Conservation (phyloP, 2,797 vertebrate genomes). For the Melopsittacus undulatus region DNA sequence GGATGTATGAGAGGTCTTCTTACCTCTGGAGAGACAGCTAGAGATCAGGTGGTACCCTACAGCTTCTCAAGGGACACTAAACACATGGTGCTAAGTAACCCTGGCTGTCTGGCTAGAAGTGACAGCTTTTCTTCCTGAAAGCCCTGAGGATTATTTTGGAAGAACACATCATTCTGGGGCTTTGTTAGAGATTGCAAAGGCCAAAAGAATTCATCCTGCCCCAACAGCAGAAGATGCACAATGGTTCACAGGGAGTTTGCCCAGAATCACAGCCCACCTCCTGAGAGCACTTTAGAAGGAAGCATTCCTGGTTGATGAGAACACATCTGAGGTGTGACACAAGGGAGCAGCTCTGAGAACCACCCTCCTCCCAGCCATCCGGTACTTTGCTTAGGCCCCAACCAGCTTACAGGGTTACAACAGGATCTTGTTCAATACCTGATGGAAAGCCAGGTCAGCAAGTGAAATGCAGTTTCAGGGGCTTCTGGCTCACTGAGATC, state of each 20-base stretch:
- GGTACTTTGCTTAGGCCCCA: background rate
- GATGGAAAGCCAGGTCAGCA: background rate
- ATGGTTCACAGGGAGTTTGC: accelerated
- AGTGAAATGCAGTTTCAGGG: background rate
- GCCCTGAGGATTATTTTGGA: background rate
- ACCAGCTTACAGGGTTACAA: background rate
- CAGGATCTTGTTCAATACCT: background rate
- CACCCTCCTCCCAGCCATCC: background rate
- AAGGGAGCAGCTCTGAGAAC: background rate
- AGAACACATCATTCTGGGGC: background rate
- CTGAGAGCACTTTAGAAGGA: background rate
- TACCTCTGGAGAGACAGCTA: background rate
- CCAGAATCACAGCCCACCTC: background rate
- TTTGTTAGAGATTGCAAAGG: background rate
- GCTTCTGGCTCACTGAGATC: background rate
- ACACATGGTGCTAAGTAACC: background rate
- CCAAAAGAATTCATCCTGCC: background rate
- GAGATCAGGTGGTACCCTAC: background rate
- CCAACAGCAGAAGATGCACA: background rate
- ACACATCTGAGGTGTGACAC: background rate
- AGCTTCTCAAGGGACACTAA: background rate
- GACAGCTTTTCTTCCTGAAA: background rate
- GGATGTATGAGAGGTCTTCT: background rate
- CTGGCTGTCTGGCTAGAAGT: background rate
- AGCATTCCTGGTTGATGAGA: background rate